phyloP scores from a whole-genome alignment of 53 echinoderm and acorn worm species.

The Holothuria leucospilota region DNA sequence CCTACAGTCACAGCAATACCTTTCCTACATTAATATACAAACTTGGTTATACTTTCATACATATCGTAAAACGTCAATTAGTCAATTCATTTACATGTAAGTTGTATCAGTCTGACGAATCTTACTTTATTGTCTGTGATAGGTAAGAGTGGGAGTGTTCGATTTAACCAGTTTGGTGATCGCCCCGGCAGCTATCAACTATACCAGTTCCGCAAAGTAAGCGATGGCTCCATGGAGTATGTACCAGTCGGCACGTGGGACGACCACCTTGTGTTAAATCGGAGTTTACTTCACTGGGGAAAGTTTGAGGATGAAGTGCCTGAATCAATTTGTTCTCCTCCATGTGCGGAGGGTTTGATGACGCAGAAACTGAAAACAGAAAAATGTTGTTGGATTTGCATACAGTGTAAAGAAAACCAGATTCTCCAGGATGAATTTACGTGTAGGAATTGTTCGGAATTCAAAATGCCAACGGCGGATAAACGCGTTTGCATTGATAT shows the following conservation, averaged over 20 bases:
- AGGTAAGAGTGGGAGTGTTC: slow-evolving; percentile 90
- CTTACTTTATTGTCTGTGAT: not conserved
- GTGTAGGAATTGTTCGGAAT: slow-evolving; percentile 76
- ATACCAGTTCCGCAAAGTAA: slow-evolving; percentile 72
- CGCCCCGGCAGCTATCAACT: slow-evolving; percentile 88
- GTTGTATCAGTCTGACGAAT: too few relatives aligned
- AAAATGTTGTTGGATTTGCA: slow-evolving; percentile 94
- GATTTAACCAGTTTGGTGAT: slow-evolving; percentile 94
- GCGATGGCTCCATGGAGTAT: slow-evolving; percentile 57
- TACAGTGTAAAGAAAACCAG: slow-evolving; percentile 73
- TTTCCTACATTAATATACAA: too few relatives aligned
- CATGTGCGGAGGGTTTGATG: slow-evolving; percentile 72
- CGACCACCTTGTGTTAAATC: slow-evolving; percentile 61
- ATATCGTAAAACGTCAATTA: too few relatives aligned
- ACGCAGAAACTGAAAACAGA: slow-evolving; percentile 62
- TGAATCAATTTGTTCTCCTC: slow-evolving; percentile 73
- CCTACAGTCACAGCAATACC: too few relatives aligned
- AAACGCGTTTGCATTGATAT: slow-evolving; percentile 75
- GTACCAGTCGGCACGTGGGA: slow-evolving; percentile 85
- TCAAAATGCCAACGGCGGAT: slow-evolving; percentile 56
- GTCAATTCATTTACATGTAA: too few relatives aligned
- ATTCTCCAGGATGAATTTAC: slow-evolving; percentile 70
- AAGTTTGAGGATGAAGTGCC: slow-evolving; percentile 43
- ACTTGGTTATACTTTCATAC: too few relatives aligned
- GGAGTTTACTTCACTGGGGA: slow-evolving; percentile 70